These are phyloP conservation scores for Sebastes trivittatus DNA, from an alignment of 2,797 vertebrate genomes.

Conservation along the genomic window DNA sequence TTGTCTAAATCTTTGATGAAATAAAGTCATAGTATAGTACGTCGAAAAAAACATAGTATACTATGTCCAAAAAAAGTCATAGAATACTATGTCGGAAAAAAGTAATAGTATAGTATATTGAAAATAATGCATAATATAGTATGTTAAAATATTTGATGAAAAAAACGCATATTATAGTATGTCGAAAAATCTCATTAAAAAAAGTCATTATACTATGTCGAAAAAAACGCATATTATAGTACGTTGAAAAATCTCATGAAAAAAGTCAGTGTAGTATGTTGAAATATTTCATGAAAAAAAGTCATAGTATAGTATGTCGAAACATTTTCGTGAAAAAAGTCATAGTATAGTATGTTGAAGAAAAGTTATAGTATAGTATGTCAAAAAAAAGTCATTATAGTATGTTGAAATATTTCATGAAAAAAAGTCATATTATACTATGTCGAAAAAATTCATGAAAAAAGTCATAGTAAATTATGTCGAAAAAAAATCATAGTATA, in stretches of 20 bases:
- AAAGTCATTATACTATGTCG: too few relatives aligned
- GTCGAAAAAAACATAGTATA: too few relatives aligned
- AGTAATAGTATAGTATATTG: neutral
- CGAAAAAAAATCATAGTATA: neutral
- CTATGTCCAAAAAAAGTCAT: too few relatives aligned
- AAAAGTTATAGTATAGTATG: neutral
- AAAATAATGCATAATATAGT: neutral
- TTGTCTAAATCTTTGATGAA: too few relatives aligned
- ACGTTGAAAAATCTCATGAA: neutral
- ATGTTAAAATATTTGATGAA: neutral
- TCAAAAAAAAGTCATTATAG: too few relatives aligned
- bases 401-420: neutral
- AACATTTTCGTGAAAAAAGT: too few relatives aligned
- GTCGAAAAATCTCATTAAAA: neutral
- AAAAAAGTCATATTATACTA: neutral
- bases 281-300: too few relatives aligned
- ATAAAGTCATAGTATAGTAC: too few relatives aligned
- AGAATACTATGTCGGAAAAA: neutral
- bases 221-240: neutral
- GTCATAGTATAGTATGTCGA: too few relatives aligned
- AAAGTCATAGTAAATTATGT: too few relatives aligned
- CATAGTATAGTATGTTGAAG: neutral
- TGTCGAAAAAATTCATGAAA: fast-evolving
- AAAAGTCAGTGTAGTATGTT: neutral
- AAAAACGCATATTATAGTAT: neutral